Conservation (phyloP, 92 coral and sea anemone genomes). For the Phenganax subtilis region DNA sequence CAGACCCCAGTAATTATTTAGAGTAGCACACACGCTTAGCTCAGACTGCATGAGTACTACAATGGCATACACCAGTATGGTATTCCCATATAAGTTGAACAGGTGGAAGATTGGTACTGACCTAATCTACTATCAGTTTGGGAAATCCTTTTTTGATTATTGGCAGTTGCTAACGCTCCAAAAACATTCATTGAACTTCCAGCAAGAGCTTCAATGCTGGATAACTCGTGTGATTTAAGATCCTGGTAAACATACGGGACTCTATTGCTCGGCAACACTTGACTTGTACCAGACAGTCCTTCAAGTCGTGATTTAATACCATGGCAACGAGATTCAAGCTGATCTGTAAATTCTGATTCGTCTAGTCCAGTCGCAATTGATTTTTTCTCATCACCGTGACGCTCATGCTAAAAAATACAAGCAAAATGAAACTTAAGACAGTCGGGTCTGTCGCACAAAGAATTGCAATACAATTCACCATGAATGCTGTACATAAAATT, state of each 20-base stretch:
- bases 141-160: not conserved
- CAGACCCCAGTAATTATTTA: too few relatives aligned
- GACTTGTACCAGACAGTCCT: constrained; percentile 68
- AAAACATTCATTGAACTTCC: not conserved
- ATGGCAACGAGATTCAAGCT: constrained; percentile 47
- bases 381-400: not conserved
- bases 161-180: not conserved
- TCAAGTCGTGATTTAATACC: constrained; percentile 59
- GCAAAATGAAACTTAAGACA: not conserved
- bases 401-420: not conserved
- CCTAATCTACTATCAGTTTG: not conserved
- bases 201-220: not conserved
- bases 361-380: not conserved
- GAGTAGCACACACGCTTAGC: too few relatives aligned
- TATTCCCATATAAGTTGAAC: too few relatives aligned
- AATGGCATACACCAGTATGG: too few relatives aligned
- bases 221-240: not conserved
- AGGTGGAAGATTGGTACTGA: not conserved
- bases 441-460: not conserved
- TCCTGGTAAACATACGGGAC: not conserved
- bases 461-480: not conserved
- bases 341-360: constrained; percentile 31
- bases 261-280: constrained; percentile 63
- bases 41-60: too few relatives aligned
- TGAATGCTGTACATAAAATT: not conserved